Percentiles rank a stretch among this genome's conserved stretches.
Evolutionary conservation across 2,113 vertebrate species (phyloP).

Genomic region (mouse (Mus musculus)): DNA sequence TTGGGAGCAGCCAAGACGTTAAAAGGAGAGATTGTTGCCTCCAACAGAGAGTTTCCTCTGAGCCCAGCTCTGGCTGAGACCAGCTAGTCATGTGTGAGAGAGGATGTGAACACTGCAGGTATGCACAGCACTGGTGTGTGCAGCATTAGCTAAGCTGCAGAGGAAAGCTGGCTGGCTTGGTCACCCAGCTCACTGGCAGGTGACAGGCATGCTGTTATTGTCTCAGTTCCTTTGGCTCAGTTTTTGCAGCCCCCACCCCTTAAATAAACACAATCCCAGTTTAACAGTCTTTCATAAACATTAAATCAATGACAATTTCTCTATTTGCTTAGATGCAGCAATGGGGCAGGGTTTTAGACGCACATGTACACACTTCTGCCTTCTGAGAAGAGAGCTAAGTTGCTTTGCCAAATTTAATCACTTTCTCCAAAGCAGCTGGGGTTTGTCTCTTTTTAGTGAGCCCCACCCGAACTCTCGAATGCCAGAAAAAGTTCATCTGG

Average conservation of each 20-base stretch:
- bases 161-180: not conserved
- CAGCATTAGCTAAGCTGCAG: fast-evolving
- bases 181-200: not conserved
- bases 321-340: not conserved
- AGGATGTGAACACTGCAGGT: fast-evolving
- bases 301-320: not conserved
- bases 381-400: not conserved
- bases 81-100: fast-evolving
- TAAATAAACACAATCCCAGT: not conserved
- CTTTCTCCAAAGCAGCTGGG: not conserved
- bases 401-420: not conserved
- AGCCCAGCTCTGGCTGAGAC: not conserved
- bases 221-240: not conserved
- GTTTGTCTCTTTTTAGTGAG: not conserved
- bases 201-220: no score
- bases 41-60: no score
- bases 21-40: not conserved
- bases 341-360: not conserved
- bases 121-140: fast-evolving
- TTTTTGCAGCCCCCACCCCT: not conserved
- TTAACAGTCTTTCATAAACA: not conserved
- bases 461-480: not conserved
- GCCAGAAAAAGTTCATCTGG: not conserved
- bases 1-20: not conserved
- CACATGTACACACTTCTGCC: fast-evolving